Percentiles rank a stretch among this genome's conserved stretches.
Conservation (phyloP, 2,888 invertebrate species). For the Cryptocephalus primarius region DNA sequence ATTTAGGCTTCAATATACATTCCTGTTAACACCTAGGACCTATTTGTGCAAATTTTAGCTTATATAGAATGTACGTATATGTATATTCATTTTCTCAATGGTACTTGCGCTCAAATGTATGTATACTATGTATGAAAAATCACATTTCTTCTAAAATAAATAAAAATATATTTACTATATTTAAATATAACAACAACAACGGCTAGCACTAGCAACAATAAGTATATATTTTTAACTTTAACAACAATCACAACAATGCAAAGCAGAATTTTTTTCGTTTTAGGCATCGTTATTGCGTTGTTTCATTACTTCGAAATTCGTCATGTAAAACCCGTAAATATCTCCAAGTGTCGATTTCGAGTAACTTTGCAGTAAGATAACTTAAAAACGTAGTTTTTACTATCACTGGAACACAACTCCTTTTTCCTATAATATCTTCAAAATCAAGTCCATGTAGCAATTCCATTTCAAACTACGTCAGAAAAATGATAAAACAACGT, state of each 20-base stretch:
- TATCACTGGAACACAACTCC: no score
- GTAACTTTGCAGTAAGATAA: no score
- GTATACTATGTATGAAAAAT: slow-evolving; percentile 24
- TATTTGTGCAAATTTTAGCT: slow-evolving; percentile 17
- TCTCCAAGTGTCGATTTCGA: no score
- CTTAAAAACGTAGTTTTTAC: no score
- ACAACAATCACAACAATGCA: slow-evolving; percentile 37
- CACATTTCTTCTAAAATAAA: slow-evolving; percentile 24
- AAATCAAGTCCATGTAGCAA: no score
- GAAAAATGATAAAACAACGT: no score
- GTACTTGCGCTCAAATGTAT: slow-evolving; percentile 2
- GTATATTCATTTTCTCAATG: slow-evolving; percentile 6
- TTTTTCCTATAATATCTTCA: no score
- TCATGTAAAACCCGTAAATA: no score
- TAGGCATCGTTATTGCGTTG: no score
- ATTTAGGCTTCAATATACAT: slow-evolving; percentile 7
- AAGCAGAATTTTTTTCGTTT: slow-evolving; percentile 24
- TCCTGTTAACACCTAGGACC: slow-evolving; percentile 9
- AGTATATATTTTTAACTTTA: slow-evolving; percentile 34
- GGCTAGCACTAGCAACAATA: slow-evolving; percentile 37
- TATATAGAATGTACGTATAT: slow-evolving; percentile 12
- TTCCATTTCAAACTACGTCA: no score
- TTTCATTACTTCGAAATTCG: no score
- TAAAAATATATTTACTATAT: slow-evolving; percentile 29
- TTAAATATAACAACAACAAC: slow-evolving; percentile 36